Conservation (phyloP, 2,797 vertebrate genomes). For the Trematomus bernacchii region DNA sequence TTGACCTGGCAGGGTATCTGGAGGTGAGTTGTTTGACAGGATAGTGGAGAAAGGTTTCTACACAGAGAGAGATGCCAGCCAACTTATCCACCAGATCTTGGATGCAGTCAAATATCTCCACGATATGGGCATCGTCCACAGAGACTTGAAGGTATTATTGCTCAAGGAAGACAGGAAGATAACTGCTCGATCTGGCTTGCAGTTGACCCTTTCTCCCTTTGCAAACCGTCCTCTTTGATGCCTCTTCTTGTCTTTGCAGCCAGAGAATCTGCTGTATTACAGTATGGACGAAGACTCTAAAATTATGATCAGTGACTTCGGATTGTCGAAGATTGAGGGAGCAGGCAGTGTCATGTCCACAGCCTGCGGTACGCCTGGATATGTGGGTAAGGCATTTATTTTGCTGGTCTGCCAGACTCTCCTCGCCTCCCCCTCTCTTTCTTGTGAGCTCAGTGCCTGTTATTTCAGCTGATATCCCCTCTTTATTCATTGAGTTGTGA, state of each 20-base stretch:
- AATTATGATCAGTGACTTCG: slow-evolving; percentile 99
- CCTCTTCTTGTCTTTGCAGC: slow-evolving; percentile 78
- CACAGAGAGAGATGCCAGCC: slow-evolving; percentile 95
- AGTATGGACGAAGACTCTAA: slow-evolving; percentile 98
- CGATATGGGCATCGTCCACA: slow-evolving; percentile 95
- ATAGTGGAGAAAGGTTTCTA: slow-evolving; percentile 99
- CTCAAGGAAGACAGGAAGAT: not conserved
- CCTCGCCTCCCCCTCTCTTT: slow-evolving; percentile 29
- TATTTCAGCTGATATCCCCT: slow-evolving; percentile 53
- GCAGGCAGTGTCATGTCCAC: slow-evolving; percentile 95
- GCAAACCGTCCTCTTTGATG: not conserved
- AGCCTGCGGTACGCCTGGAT: slow-evolving; percentile 96
- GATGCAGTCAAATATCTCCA: slow-evolving; percentile 97
- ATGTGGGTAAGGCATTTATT: slow-evolving; percentile 89
- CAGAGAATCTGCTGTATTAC: slow-evolving; percentile 97
- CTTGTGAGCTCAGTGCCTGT: slow-evolving; percentile 43
- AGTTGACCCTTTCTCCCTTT: not conserved
- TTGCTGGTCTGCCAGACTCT: slow-evolving; percentile 20
- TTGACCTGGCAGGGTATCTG: slow-evolving; percentile 89
- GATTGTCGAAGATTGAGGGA: slow-evolving; percentile 96
- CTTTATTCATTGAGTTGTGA: slow-evolving; percentile 55
- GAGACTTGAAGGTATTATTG: slow-evolving; percentile 92
- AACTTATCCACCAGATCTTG: slow-evolving; percentile 96
- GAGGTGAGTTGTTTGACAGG: slow-evolving; percentile 96
- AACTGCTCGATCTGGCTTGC: slow-evolving; percentile 2